Percentiles rank a stretch among this genome's conserved stretches.
Evolutionary conservation across 2,113 vertebrate species (phyloP).

Genomic region (Panthera uncia): DNA sequence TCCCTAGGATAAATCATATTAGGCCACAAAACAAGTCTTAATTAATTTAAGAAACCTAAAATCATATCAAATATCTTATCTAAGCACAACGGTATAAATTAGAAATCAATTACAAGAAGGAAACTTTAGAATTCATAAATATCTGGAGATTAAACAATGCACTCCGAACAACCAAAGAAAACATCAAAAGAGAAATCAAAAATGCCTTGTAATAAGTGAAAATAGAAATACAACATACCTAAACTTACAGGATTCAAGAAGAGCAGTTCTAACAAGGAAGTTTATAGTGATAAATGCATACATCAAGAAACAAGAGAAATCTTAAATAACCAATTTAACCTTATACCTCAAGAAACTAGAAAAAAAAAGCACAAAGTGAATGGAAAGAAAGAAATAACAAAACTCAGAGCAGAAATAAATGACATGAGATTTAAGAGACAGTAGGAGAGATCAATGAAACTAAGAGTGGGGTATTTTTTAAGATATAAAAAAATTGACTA

Average conservation of each 20-base stretch:
- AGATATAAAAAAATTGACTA: not conserved
- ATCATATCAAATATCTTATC: not conserved
- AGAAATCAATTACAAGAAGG: not conserved
- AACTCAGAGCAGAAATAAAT: too few relatives aligned
- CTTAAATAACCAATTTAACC: not conserved
- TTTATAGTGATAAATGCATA: not conserved
- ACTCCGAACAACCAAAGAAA: not conserved
- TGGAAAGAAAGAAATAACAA: not conserved
- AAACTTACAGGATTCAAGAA: not conserved
- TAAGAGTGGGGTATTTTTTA: not conserved
- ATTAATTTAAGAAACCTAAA: not conserved
- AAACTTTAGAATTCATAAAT: not conserved
- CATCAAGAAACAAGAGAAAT: not conserved
- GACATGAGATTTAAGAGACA: not conserved
- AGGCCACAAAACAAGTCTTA: not conserved
- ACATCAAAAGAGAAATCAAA: not conserved
- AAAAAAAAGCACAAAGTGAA: not conserved
- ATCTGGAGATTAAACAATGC: not conserved
- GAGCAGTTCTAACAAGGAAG: not conserved
- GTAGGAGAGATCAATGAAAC: not conserved
- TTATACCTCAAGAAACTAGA: not conserved
- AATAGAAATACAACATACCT: not conserved
- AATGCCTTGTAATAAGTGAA: not conserved
- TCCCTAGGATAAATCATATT: not conserved
- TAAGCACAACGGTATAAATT: not conserved